Base-by-base conservation (phyloP, 2,888 invertebrate genomes). In the Pterobdella sp. region DNA sequence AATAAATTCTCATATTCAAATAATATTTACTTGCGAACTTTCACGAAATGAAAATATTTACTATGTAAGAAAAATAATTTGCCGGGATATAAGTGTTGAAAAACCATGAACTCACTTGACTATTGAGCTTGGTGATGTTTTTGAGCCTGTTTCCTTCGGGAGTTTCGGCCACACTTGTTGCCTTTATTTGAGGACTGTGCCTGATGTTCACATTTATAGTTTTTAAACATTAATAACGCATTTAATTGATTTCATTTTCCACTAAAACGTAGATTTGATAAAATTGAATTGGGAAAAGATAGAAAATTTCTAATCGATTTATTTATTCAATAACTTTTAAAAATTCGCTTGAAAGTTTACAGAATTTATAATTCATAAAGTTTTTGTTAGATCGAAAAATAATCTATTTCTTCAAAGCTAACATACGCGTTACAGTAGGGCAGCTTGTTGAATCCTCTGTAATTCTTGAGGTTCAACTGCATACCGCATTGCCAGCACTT, bases 351-450 rank as follows among this genome's bases (percentile, higher is more conserved):
- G n/a, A n/a, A n/a, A n/a, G n/a, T n/a, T n/a, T n/a, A n/a, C n/a
- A n/a, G n/a, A n/a, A n/a, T n/a, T n/a, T n/a, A n/a, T n/a, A n/a
- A n/a, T n/a, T n/a, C n/a, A 31, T 67, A 14, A 67, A 34, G n/a
- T 34, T 67, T 67, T 14, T 49, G 18, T 42, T 14, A 42, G 42
- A n/a, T n/a, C n/a, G n/a, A n/a, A n/a, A n/a, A n/a, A n/a, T n/a
- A n/a, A n/a, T 14, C 42, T 42, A 18, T 42, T 18, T 4, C 14
- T 7, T 22, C 14, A 35, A 66, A 1, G 42, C 36, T n/a, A 18
- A 92, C 95, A 93, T 87, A 97, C 95, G 96, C 91, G 87, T 94
- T 94, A 85, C 98, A 98, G 84, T 96, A 98, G 60, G 98, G 98
- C 83, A 92, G 88, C 86, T 97, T 97, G 83, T 95, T 92, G 87